Evolutionary conservation across 2,113 vertebrate species (phyloP), one percentile per base, ranked within the genome.

Genomic region (Lates calcarifer): DNA sequence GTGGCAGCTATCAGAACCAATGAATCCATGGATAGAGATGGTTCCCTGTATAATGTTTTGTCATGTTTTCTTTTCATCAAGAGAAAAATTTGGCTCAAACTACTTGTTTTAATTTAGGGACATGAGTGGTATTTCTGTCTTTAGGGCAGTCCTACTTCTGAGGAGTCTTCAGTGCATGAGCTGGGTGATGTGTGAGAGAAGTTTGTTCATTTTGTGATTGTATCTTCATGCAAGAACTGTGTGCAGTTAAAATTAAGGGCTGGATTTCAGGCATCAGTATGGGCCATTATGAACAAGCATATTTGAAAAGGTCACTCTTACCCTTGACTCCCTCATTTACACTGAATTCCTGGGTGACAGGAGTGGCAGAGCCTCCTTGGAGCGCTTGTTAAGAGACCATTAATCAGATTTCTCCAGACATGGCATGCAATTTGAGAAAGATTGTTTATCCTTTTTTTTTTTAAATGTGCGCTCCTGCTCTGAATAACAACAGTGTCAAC

Each of bases 251-350:
- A 79, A 70, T 28, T 6, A 56, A 73, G 69, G 24, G 35, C 35
- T 18, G 82, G 26, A 37, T 58, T 37, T 61, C 28, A 60, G 28
- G 39, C 26, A 1, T 68, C 45, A 17, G 45, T 2, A 20, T 5
- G 39, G 62, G 53, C n/a, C 66, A 24, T 78, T 83, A 75, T 37
- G 60, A 72, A 74, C 55, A 22, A 63, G 68, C 63, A 62, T 47
- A 6, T 63, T 28, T 81, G 74, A 79, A 90, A 90, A 91, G 88
- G 84, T 91, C 84, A 82, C 31, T 28, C 35, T 24, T n/a, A 11
- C 68, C 77, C 83, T 71, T 35, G 74, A 79, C 77, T 81, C 70
- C 39, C 74, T 85, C 82, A 68, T 87, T 87, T 88, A 31, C 18
- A 1, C 61, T 0, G 75, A 33, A 74, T 69, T 57, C 66, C 72